Evolutionary conservation across 2,113 vertebrate species (phyloP).

Genomic region (Syngnathus scovelli): DNA sequence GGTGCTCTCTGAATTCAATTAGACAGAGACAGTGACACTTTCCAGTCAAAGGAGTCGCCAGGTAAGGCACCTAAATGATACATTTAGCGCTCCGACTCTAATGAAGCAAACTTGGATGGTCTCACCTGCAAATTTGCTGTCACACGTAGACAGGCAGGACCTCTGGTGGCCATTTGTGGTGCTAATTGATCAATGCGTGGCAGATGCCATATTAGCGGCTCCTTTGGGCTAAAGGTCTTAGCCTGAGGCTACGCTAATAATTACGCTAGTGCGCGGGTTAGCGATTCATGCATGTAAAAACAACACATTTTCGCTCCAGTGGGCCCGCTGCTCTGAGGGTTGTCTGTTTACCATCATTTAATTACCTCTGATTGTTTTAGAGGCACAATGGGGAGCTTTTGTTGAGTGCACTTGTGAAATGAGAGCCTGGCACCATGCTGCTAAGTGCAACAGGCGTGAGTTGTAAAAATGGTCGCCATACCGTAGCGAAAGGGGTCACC

Average conservation of each 20-base stretch:
- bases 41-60: conserved; percentile 79
- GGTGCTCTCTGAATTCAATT: conserved; percentile 83
- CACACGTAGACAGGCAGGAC: conserved; percentile 58
- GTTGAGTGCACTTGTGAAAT: conserved; percentile 26
- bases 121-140: conserved; percentile 5
- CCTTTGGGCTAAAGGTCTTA: conserved; percentile 79
- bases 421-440: conserved; percentile 41
- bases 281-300: conserved; percentile 47
- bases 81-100: conserved; percentile 1
- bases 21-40: conserved; percentile 81
- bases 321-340: conserved; percentile 27
- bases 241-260: conserved; percentile 21
- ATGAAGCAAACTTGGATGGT: neutral
- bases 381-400: conserved; percentile 38
- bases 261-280: conserved; percentile 10
- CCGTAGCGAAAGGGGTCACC: conserved; percentile 4
- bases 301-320: conserved; percentile 31
- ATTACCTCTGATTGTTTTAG: conserved; percentile 57
- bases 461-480: conserved; percentile 54
- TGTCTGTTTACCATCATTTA: conserved; percentile 47
- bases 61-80: conserved; percentile 71
- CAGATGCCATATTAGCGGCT: conserved; percentile 91
- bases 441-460: conserved; percentile 46
- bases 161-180: conserved; percentile 75
- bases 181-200: conserved; percentile 78